Percentiles rank a stretch among this genome's conserved stretches.
These are phyloP conservation scores for Stichopus chloronotus DNA, from an alignment of 35 echinoderm and acorn worm genomes.

Conservation along the genomic window DNA sequence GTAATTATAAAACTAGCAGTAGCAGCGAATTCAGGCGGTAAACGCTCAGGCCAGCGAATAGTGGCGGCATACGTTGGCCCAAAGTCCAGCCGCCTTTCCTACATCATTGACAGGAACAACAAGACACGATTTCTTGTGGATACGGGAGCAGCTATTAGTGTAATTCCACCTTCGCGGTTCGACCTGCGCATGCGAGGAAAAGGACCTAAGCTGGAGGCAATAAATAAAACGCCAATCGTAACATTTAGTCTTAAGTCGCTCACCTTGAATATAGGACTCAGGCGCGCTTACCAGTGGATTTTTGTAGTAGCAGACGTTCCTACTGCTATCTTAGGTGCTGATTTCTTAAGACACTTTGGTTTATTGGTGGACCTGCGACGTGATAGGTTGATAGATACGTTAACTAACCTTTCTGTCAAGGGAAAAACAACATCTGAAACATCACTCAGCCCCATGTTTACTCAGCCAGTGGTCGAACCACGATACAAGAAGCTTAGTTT, in stretches of 20 bases:
- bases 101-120: background rate
- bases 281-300: too few species aligned
- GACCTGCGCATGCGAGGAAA: background rate
- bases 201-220: background rate
- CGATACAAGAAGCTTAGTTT: slow-evolving; percentile 9
- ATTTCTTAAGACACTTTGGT: too few species aligned
- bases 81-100: background rate
- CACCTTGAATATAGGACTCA: too few species aligned
- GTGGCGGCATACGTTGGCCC: background rate
- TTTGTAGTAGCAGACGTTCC: too few species aligned
- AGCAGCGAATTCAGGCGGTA: background rate
- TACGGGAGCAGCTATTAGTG: background rate
- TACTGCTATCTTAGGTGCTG: too few species aligned
- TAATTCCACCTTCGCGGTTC: background rate
- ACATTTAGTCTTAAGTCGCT: too few species aligned
- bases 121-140: background rate
- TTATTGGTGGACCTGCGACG: too few species aligned
- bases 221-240: too few species aligned
- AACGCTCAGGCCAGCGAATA: background rate
- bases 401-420: too few species aligned
- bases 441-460: too few species aligned
- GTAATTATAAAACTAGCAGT: background rate
- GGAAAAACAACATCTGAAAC: too few species aligned
- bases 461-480: background rate
- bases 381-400: too few species aligned